phyloP scores from a whole-genome alignment of 2,888 invertebrate species.

The Sthenelais limicola region DNA sequence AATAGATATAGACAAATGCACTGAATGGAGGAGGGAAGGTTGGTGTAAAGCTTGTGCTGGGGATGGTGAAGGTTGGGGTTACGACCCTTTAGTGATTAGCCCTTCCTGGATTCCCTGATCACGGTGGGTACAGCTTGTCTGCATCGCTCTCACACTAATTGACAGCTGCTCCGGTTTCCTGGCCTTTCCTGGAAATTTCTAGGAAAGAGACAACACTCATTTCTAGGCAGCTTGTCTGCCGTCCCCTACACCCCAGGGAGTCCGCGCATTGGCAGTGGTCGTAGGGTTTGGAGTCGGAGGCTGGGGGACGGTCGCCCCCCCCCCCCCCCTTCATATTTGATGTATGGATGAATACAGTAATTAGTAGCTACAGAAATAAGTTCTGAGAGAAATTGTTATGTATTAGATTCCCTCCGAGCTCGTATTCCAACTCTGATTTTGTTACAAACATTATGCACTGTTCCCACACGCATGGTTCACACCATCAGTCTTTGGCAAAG shows the following conservation, averaged over 20 bases:
- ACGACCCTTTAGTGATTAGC: slow-evolving; percentile 21
- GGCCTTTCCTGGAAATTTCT: slow-evolving; percentile 34
- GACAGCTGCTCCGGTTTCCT: slow-evolving; percentile 25
- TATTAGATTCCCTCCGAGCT: too few relatives aligned
- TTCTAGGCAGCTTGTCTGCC: slow-evolving; percentile 17
- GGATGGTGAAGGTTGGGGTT: slow-evolving; percentile 7
- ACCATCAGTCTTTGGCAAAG: too few relatives aligned
- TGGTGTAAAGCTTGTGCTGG: background rate
- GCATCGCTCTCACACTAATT: slow-evolving; percentile 26
- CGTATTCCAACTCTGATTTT: too few relatives aligned
- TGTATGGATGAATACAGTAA: slow-evolving; percentile 25
- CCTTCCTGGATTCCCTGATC: slow-evolving; percentile 21
- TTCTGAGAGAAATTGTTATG: too few relatives aligned
- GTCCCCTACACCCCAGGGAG: background rate
- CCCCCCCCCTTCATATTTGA: slow-evolving; percentile 5
- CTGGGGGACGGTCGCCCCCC: background rate
- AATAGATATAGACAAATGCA: too few relatives aligned
- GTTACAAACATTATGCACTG: too few relatives aligned
- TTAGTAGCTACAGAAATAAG: slow-evolving; percentile 21
- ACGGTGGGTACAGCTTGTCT: slow-evolving; percentile 17
- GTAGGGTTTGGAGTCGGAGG: background rate
- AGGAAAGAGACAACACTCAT: too few relatives aligned
- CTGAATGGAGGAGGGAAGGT: slow-evolving; percentile 11
- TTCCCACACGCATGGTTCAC: too few relatives aligned
- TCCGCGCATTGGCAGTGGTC: too few relatives aligned